A percentile compares a stretch with the other conserved stretches of the same genome.
phyloP scores from a whole-genome alignment of 2,888 invertebrate species.

The Gymnoscelis rufifasciata region DNA sequence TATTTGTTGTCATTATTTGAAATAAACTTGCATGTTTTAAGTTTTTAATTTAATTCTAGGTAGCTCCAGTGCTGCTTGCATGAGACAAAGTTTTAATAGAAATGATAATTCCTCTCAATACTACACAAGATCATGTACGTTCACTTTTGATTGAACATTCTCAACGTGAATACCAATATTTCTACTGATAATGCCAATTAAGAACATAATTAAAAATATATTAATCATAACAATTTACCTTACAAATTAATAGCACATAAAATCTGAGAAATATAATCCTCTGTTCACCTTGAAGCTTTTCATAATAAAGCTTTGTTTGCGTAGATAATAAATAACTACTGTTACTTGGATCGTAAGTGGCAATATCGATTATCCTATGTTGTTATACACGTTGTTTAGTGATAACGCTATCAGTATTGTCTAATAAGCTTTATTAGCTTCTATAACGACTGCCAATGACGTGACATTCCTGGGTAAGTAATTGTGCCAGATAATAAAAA shows the following conservation, averaged over 20 bases:
- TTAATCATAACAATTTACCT: too few relatives aligned
- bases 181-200: neutral
- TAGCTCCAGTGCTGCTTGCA: conserved; percentile 62
- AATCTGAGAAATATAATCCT: neutral
- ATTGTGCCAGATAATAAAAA: neutral
- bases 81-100: conserved; percentile 67
- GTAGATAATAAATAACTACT: conserved; percentile 25
- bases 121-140: conserved; percentile 70
- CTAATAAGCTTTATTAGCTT: conserved; percentile 30
- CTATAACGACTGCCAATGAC: conserved; percentile 13
- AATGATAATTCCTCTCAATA: conserved; percentile 57
- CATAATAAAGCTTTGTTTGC: conserved; percentile 29
- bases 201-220: too few relatives aligned
- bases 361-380: conserved; percentile 49
- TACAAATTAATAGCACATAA: too few relatives aligned
- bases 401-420: conserved; percentile 37
- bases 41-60: conserved; percentile 57
- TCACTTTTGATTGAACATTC: conserved; percentile 15
- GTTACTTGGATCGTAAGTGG: conserved; percentile 31
- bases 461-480: conserved; percentile 4
- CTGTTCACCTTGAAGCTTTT: neutral
- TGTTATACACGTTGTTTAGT: conserved; percentile 51
- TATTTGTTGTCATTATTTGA: conserved; percentile 18
- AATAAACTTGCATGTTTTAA: conserved; percentile 47
- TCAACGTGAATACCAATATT: conserved; percentile 9